Evolutionary conservation across 1,140 invertebrate species (phyloP).

Genomic region (Sitophilus oryzae): DNA sequence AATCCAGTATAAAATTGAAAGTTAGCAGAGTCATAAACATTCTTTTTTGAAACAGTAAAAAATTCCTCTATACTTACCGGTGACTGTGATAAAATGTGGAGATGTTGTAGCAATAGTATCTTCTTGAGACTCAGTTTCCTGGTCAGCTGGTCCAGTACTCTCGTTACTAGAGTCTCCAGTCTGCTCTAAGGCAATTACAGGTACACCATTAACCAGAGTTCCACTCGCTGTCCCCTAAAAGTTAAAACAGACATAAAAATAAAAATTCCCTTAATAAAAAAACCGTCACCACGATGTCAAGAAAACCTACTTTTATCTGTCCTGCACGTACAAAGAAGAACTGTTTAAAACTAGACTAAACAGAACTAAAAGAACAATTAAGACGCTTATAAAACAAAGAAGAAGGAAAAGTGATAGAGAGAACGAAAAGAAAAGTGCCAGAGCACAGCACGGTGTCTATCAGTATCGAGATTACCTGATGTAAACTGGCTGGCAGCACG

Average conservation of each 20-base stretch:
- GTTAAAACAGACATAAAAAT: too few species aligned
- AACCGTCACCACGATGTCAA: too few species aligned
- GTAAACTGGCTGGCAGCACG: conserved; percentile 43
- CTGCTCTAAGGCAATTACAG: conserved; percentile 42
- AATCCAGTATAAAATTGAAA: not conserved
- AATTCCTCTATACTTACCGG: conserved; percentile 33
- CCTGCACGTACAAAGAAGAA: too few species aligned
- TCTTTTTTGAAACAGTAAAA: not conserved
- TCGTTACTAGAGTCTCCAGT: conserved; percentile 44
- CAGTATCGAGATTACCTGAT: conserved; percentile 39
- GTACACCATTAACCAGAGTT: conserved; percentile 42
- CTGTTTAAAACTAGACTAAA: too few species aligned
- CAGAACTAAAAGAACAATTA: too few species aligned
- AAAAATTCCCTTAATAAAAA: too few species aligned
- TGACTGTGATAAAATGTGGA: conserved; percentile 44
- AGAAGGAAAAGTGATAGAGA: not conserved
- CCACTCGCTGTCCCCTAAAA: conserved; percentile 24
- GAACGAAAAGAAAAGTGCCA: conserved; percentile 8
- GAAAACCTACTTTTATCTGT: too few species aligned
- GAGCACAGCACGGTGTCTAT: conserved; percentile 11
- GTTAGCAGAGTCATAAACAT: not conserved
- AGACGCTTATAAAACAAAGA: not conserved
- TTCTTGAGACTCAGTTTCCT: conserved; percentile 38
- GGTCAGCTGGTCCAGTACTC: conserved; percentile 39
- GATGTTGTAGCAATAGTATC: conserved; percentile 38